A percentile compares a stretch with the other conserved stretches of the same genome.
Conservation (phyloP, 2,113 vertebrate species). For the Eurystomus gularis region DNA sequence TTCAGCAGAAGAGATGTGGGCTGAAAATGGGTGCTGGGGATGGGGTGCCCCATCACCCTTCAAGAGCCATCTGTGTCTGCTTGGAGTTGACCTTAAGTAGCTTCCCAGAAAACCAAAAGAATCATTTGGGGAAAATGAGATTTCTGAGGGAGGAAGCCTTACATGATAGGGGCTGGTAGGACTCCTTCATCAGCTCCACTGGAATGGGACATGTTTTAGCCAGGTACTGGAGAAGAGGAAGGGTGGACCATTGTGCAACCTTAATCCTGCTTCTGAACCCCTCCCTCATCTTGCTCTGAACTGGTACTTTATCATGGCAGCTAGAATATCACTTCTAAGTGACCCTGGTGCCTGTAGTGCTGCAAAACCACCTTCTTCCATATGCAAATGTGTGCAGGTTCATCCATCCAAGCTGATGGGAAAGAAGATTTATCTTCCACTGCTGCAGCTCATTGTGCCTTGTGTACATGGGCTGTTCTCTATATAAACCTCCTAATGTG, state of each 20-base stretch:
- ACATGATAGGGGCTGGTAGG: background rate
- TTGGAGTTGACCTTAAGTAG: background rate
- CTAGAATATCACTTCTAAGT: background rate
- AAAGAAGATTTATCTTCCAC: background rate
- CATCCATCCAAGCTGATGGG: accelerated
- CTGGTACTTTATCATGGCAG: background rate
- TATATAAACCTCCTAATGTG: background rate
- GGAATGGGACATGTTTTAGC: background rate
- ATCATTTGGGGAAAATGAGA: background rate
- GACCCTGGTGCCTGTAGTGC: background rate
- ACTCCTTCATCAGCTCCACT: background rate
- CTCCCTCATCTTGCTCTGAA: background rate
- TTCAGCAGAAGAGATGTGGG: background rate
- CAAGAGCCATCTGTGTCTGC: background rate
- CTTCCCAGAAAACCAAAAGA: background rate
- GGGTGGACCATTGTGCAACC: background rate
- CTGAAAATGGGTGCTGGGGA: background rate
- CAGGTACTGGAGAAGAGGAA: background rate
- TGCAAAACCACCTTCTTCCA: background rate
- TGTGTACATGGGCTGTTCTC: accelerated
- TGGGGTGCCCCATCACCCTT: background rate
- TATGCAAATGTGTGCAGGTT: accelerated
- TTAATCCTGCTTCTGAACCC: background rate
- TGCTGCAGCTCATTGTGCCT: background rate
- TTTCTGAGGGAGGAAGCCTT: background rate